These are phyloP conservation scores for Tribolium madens DNA, from an alignment of 1,140 invertebrate genomes.

Conservation along the genomic window DNA sequence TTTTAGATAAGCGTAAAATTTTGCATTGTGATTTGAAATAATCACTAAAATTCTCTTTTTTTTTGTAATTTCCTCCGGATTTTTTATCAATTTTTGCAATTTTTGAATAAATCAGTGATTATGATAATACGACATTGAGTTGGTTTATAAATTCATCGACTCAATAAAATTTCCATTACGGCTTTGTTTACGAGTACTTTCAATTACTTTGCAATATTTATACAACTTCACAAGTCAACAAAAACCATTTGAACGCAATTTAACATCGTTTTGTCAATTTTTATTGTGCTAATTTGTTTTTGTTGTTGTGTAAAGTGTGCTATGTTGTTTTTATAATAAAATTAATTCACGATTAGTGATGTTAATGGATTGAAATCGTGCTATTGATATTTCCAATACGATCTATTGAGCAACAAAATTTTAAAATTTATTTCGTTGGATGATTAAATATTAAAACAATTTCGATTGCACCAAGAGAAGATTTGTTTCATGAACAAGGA, in stretches of 20 bases:
- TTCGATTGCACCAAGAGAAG: background rate
- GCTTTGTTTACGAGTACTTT: background rate
- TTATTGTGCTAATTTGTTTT: background rate
- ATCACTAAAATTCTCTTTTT: too few relatives aligned
- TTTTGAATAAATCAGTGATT: too few relatives aligned
- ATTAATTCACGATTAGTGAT: background rate
- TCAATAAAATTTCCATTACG: background rate
- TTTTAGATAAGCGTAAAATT: too few relatives aligned
- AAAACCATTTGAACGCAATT: background rate
- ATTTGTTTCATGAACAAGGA: too few relatives aligned
- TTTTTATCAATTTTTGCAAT: background rate
- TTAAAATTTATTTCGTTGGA: background rate
- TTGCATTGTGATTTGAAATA: too few relatives aligned
- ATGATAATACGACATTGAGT: background rate
- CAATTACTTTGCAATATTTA: background rate
- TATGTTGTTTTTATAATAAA: background rate
- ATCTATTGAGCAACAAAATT: background rate
- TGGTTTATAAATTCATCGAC: background rate
- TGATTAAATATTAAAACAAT: background rate
- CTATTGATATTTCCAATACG: background rate
- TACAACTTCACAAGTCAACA: too few relatives aligned
- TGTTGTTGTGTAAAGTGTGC: background rate
- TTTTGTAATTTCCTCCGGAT: too few relatives aligned
- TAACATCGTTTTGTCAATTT: background rate
- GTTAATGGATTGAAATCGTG: background rate